Evolutionary conservation across 2,888 invertebrate genomes (phyloP).

Genomic region (Polyommatus iphigenia): DNA sequence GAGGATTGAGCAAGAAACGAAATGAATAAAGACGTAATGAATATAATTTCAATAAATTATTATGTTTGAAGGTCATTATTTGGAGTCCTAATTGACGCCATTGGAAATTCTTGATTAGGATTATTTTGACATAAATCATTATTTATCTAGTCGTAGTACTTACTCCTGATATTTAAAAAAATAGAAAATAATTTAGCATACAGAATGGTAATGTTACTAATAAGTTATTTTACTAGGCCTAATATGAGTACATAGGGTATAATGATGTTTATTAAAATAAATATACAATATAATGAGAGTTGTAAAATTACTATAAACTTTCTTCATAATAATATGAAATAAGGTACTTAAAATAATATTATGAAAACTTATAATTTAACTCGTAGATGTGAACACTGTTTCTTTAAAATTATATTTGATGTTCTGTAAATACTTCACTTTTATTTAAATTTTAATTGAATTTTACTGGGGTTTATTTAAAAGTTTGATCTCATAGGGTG

Average conservation of each 20-base stretch:
- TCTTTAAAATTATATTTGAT: not conserved
- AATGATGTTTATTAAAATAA: too few relatives aligned
- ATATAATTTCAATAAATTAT: not conserved
- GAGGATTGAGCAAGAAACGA: conserved; percentile 53
- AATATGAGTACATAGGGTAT: too few relatives aligned
- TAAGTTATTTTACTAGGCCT: too few relatives aligned
- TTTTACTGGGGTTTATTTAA: not conserved
- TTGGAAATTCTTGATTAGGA: not conserved
- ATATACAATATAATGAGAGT: too few relatives aligned
- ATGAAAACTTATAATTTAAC: not conserved
- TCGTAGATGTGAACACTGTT: not conserved
- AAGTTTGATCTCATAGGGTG: not conserved
- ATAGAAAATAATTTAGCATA: too few relatives aligned
- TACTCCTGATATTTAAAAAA: not conserved
- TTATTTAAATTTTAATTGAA: not conserved
- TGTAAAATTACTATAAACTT: not conserved
- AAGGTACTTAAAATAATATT: not conserved
- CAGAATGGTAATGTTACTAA: too few relatives aligned
- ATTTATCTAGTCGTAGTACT: not conserved
- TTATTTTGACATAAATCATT: not conserved
- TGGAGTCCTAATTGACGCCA: not conserved
- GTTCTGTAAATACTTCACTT: not conserved
- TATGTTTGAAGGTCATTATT: conserved; percentile 10
- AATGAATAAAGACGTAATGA: conserved; percentile 25
- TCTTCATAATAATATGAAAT: not conserved